Percentiles rank a stretch among this genome's conserved stretches.
Conservation (phyloP, 2,113 vertebrate species). For the Abramis brama region DNA sequence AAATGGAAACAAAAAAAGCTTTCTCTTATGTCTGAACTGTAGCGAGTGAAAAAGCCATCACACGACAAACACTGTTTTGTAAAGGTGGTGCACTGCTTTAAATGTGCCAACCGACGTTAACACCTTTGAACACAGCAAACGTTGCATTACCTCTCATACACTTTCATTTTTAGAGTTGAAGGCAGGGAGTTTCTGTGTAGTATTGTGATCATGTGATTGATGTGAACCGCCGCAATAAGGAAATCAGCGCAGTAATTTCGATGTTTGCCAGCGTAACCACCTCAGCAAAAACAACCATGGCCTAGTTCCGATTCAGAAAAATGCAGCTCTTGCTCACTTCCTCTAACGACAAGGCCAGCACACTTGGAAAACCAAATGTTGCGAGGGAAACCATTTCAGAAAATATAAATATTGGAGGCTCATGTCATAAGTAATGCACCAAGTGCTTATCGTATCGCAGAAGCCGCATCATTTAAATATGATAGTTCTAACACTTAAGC, state of each 20-base stretch:
- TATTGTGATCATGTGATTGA: neutral
- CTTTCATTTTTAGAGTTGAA: slow-evolving; percentile 8
- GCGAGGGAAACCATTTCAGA: neutral
- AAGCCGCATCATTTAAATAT: neutral
- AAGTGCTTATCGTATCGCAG: neutral
- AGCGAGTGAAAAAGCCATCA: neutral
- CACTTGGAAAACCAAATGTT: neutral
- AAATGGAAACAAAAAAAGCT: neutral
- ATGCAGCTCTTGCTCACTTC: neutral
- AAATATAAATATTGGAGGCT: neutral
- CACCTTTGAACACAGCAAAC: neutral
- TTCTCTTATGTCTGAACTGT: neutral
- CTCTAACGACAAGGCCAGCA: slow-evolving; percentile 12
- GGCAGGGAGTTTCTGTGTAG: neutral
- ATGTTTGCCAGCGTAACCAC: neutral
- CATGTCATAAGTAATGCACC: neutral
- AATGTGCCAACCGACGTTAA: too few relatives aligned
- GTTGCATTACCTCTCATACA: neutral
- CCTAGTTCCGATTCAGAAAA: slow-evolving; percentile 1
- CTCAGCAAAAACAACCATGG: slow-evolving; percentile 7
- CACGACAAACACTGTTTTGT: neutral
- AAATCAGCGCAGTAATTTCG: slow-evolving; percentile 11
- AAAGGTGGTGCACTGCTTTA: too few relatives aligned
- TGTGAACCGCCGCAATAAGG: slow-evolving; percentile 17
- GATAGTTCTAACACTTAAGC: neutral